Evolutionary conservation across 2,113 vertebrate species (phyloP).

Genomic region (Platanista minor): DNA sequence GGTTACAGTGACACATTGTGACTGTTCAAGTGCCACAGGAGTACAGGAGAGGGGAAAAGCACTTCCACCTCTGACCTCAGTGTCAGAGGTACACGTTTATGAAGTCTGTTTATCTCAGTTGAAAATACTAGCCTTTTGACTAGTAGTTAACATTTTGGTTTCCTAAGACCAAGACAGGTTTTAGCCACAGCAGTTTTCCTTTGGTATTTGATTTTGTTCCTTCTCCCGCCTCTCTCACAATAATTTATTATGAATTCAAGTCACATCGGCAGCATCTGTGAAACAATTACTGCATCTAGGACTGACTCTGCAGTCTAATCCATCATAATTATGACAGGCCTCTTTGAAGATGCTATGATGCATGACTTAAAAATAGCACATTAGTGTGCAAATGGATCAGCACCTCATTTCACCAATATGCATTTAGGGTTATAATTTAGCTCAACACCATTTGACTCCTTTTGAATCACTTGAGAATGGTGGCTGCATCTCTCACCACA

Average conservation of each 20-base stretch:
- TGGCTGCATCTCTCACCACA: slow-evolving; percentile 49
- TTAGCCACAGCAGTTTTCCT: slow-evolving; percentile 54
- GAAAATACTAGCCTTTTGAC: background rate
- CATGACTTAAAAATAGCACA: slow-evolving; percentile 83
- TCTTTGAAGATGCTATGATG: slow-evolving; percentile 84
- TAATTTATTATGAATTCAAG: slow-evolving; percentile 86
- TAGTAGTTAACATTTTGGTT: background rate
- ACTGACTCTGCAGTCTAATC: slow-evolving; percentile 89
- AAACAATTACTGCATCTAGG: slow-evolving; percentile 86
- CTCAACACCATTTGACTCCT: slow-evolving; percentile 59
- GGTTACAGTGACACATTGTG: background rate
- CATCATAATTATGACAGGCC: slow-evolving; percentile 89
- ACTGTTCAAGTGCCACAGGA: background rate
- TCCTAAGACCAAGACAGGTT: slow-evolving; percentile 25
- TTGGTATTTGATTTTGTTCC: slow-evolving; percentile 31
- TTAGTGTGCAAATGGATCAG: slow-evolving; percentile 80
- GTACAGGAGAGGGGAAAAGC: background rate
- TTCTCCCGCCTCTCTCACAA: slow-evolving; percentile 53
- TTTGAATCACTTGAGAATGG: slow-evolving; percentile 48
- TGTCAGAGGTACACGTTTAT: background rate
- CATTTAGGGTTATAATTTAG: slow-evolving; percentile 72
- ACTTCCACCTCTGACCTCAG: background rate
- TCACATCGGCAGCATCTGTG: slow-evolving; percentile 88
- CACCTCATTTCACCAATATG: slow-evolving; percentile 73
- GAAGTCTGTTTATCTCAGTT: background rate